phyloP scores from a whole-genome alignment of 1,140 invertebrate species.

The Danaus plexippus region DNA sequence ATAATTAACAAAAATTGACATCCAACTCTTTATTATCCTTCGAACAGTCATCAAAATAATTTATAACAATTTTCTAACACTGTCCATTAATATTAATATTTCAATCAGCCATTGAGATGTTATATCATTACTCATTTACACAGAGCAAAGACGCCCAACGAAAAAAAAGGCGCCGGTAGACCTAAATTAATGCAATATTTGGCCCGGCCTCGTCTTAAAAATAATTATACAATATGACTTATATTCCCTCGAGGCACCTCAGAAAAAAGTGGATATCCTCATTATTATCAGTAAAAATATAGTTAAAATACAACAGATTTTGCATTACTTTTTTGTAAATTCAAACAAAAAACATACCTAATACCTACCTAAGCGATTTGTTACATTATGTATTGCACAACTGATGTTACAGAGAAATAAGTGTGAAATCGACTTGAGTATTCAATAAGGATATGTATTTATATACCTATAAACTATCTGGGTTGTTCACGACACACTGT shows the following conservation, averaged over 20 bases:
- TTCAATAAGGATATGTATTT: slow-evolving; percentile 69
- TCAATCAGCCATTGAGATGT: slow-evolving; percentile 69
- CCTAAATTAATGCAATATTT: slow-evolving; percentile 68
- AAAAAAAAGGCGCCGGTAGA: slow-evolving; percentile 44
- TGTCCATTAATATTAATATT: slow-evolving; percentile 69
- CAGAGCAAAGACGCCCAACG: slow-evolving; percentile 50
- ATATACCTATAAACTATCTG: slow-evolving; percentile 60
- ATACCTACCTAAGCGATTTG: slow-evolving; percentile 67
- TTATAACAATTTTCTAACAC: slow-evolving; percentile 74
- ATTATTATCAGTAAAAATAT: slow-evolving; percentile 65
- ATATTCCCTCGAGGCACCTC: slow-evolving; percentile 41
- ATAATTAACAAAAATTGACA: slow-evolving; percentile 61
- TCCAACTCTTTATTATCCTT: slow-evolving; percentile 74
- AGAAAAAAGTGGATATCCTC: slow-evolving; percentile 35
- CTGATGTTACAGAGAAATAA: slow-evolving; percentile 58
- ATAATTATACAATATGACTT: slow-evolving; percentile 70
- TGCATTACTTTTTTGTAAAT: slow-evolving; percentile 60
- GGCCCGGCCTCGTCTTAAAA: slow-evolving; percentile 69
- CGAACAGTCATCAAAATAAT: slow-evolving; percentile 75
- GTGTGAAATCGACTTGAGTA: slow-evolving; percentile 65
- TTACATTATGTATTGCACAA: slow-evolving; percentile 67
- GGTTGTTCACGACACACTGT: slow-evolving; percentile 49
- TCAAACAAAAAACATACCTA: slow-evolving; percentile 67
- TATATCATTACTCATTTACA: slow-evolving; percentile 53
- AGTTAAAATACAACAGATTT: slow-evolving; percentile 69